A percentile compares a stretch with the other conserved stretches of the same genome.
These are phyloP conservation scores for Corydoras sp. DNA, from an alignment of 2,113 vertebrate genomes.

Conservation along the genomic window DNA sequence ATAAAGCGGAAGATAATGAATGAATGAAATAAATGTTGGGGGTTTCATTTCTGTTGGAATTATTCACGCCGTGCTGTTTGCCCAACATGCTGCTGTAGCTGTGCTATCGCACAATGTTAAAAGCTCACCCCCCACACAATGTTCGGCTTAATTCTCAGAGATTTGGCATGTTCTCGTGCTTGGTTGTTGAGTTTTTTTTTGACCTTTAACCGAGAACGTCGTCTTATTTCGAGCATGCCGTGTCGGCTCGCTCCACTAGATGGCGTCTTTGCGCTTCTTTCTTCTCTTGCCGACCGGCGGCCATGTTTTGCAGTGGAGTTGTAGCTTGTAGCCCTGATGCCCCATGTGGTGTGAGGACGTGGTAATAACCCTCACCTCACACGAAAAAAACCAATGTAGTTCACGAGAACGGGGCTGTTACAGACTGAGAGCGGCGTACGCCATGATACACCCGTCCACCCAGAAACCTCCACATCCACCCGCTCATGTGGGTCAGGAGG, in stretches of 20 bases:
- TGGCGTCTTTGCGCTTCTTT: slow-evolving; percentile 1
- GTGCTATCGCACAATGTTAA: too few relatives aligned
- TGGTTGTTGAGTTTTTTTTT: too few relatives aligned
- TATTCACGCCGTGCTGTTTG: too few relatives aligned
- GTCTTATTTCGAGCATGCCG: not conserved
- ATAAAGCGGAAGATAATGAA: too few relatives aligned
- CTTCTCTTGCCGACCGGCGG: not conserved
- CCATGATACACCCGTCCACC: not conserved
- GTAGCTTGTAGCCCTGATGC: not conserved
- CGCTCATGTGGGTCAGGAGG: not conserved
- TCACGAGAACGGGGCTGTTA: not conserved
- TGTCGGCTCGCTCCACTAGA: slow-evolving; percentile 12
- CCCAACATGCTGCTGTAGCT: too few relatives aligned
- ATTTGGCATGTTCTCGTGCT: too few relatives aligned
- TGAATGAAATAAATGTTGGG: too few relatives aligned
- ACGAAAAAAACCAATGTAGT: not conserved
- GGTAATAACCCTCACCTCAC: not conserved
- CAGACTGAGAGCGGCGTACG: not conserved
- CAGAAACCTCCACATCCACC: not conserved
- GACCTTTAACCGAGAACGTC: too few relatives aligned
- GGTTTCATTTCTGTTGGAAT: too few relatives aligned
- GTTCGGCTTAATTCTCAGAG: too few relatives aligned
- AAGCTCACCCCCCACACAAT: too few relatives aligned
- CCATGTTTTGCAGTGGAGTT: slow-evolving; percentile 26
- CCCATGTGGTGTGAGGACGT: slow-evolving; percentile 7